Evolutionary conservation across 2,888 invertebrate genomes (phyloP).

Genomic region (Drosophila leonis): DNA sequence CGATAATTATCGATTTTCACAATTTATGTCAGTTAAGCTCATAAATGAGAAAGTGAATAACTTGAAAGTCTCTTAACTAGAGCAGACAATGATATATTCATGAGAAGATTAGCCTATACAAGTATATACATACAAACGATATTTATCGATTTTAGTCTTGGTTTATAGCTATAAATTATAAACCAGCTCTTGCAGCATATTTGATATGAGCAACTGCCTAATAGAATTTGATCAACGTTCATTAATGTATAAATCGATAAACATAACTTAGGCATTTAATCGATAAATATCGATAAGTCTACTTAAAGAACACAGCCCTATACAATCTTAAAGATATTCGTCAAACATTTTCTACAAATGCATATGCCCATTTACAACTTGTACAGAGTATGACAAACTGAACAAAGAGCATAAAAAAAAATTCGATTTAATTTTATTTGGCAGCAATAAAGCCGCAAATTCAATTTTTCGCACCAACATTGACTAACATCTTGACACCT

Average conservation of each 20-base stretch:
- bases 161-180: no score
- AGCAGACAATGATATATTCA: no score
- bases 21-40: neutral
- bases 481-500: slow-evolving; percentile 13
- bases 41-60: neutral
- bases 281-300: neutral
- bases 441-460: slow-evolving; percentile 81
- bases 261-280: neutral
- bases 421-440: slow-evolving; percentile 83
- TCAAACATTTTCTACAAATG: neutral
- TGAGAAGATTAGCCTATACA: no score
- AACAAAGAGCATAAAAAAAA: slow-evolving; percentile 40
- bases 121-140: neutral
- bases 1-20: neutral
- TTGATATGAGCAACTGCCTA: neutral
- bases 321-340: neutral
- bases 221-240: neutral
- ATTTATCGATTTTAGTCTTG: neutral
- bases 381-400: neutral
- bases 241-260: neutral
- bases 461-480: slow-evolving; percentile 75
- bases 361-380: neutral
- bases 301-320: neutral
- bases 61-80: no score
- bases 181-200: neutral